Base-by-base conservation (phyloP, 2,888 invertebrate genomes). In the Masnerella sp. region DNA sequence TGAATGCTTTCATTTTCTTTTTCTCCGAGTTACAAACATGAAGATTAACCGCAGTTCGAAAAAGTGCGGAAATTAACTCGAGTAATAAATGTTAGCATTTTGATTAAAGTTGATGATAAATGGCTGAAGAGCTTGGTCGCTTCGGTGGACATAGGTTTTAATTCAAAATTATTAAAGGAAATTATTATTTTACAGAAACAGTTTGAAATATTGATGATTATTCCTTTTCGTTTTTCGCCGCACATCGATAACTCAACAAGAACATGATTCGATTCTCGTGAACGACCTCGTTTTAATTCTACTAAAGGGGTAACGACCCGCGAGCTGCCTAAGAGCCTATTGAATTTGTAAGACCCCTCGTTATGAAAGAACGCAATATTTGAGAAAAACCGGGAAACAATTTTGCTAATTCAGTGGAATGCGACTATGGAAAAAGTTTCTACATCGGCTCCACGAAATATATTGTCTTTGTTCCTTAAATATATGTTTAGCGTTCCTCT, bases 381-480 rank as follows among this genome's bases (percentile, higher is more conserved):
- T 15, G 11, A 36, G n/a, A 49, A 28, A 30, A 61, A 5, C 2
- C 25, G 32, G 11, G 9, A n/a, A n/a, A n/a, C n/a, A n/a, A n/a
- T n/a, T 45, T 14, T 9, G 42, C 30, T 56, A 12, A 56, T 56
- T 43, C 43, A 20, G 18, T 20, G 12, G 17, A 58, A 20, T 12
- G 25, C 18, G 8, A n/a, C 28, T n/a, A 15, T 15, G 11, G n/a
- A 25, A 25, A 56, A 54, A 28, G n/a, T 22, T 15, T 15, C 22
- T 25, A 51, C 36, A 22, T 51, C 9, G 32, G 12, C 15, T 38
- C 25, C 8, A 30, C 32, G 28, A n/a, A n/a, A n/a, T 61, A 52
- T 65, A 65, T 65, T 65, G 64, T 65, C 64, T 65, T 47, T 62
- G 43, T 64, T 52, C 4, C 52, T 43, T 51, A 43, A 52, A 17